Base-by-base conservation (phyloP, 2,888 invertebrate genomes). In the Ormyrus thymus region DNA sequence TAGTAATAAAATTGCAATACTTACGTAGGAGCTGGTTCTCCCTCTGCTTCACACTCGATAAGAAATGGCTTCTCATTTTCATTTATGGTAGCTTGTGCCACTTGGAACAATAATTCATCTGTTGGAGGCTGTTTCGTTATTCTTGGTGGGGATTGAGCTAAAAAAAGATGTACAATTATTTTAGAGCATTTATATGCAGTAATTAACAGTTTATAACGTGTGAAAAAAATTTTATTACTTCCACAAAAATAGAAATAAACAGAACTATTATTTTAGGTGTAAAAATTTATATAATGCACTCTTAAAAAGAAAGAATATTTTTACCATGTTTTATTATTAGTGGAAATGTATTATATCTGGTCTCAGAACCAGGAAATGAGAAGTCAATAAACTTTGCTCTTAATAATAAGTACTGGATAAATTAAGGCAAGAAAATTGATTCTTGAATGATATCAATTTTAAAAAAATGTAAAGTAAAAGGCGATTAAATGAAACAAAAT, bases 11-110 rank as follows among this genome's bases (percentile, higher is more conserved):
- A 55, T 9, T 68, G 50, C 55, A 78, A 81, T 79, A 92, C 94
- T 92, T 93, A 98, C 97, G 93, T 95, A 74, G 98, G 98, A 83
- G 95, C 94, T 10, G 99, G 99, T 90, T 97, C 96, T 84, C 98
- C 98, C 90, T 96, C 95, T 11, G 99, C 99, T 91, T 97, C 97
- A 90, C 99, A 99, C 90, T 98, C 97, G 84, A 99, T 96, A 87
- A 97, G 95, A 91, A 97, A 97, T 69, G 97, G 97, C 90, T 97
- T 97, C 90, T 97, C 96, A 87, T 95, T 95, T 91, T 97, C 97
- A 84, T 95, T 95, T 73, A 94, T 92, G 87, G 95, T 94, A 79
- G 92, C 91, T 84, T 92, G 91, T 64, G 95, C 96, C 83, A 97
- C 97, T 93, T 97, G 97, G 91, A 97, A 98, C 82, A 97, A 93